These are phyloP conservation scores for Tretioscincus oriximinensis DNA, from an alignment of 2,113 vertebrate genomes.

Conservation along the genomic window DNA sequence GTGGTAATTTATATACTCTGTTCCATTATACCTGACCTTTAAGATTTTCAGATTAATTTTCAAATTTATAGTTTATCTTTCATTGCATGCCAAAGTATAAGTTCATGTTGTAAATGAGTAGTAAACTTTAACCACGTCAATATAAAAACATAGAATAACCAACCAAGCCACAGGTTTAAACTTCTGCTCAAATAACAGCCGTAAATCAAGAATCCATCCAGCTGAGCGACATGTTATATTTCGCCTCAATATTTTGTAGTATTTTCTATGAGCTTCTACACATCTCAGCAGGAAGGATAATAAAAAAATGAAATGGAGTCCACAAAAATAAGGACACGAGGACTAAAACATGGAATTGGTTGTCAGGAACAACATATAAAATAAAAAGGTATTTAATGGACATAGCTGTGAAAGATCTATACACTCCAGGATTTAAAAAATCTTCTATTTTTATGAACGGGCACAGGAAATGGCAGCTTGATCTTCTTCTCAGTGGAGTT, in stretches of 20 bases:
- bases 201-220: constrained; percentile 2
- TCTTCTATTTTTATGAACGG: constrained; percentile 1
- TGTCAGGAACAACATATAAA: neutral
- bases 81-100: neutral
- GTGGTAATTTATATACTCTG: neutral
- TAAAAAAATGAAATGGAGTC: constrained; percentile 23
- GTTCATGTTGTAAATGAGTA: neutral
- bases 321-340: neutral
- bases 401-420: neutral
- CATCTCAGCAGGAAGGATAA: constrained; percentile 23
- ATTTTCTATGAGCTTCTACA: constrained; percentile 12
- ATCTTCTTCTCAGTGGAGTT: neutral
- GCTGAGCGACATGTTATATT: constrained; percentile 2
- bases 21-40: neutral
- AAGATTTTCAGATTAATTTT: neutral
- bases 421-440: neutral
- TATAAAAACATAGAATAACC: neutral
- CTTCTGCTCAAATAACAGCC: neutral
- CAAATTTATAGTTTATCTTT: neutral
- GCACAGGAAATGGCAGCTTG: neutral
- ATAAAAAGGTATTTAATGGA: constrained; percentile 11
- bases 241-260: neutral
- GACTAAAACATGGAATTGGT: neutral
- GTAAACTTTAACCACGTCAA: constrained; percentile 3
- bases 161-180: neutral